A percentile compares a stretch with the other conserved stretches of the same genome.
Evolutionary conservation across 2,113 vertebrate species (phyloP).

Genomic region (Ramphastos sulfuratus): DNA sequence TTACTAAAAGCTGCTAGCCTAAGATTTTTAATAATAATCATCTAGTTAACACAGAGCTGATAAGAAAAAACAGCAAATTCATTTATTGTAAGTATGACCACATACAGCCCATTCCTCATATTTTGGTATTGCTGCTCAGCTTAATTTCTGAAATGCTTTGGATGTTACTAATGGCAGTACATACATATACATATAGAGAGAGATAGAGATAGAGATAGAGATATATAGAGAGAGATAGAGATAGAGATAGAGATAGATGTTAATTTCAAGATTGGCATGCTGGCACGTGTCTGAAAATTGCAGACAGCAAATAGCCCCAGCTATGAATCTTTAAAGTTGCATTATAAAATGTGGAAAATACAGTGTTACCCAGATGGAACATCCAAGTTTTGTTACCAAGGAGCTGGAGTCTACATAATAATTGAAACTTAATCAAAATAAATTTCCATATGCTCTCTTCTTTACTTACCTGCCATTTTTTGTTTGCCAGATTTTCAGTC

Average conservation of each 20-base stretch:
- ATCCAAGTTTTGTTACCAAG: background rate
- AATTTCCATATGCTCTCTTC: background rate
- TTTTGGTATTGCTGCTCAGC: background rate
- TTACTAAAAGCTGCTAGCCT: constrained; percentile 2
- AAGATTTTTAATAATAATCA: background rate
- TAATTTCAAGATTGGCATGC: background rate
- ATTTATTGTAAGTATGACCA: background rate
- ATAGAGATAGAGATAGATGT: background rate
- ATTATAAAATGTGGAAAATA: background rate
- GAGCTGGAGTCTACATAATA: background rate
- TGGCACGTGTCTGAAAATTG: background rate
- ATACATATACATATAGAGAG: background rate
- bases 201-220: too few relatives aligned
- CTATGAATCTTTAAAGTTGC: background rate
- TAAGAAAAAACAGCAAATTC: background rate
- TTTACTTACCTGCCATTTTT: background rate
- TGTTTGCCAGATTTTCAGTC: background rate
- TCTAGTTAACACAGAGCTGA: background rate
- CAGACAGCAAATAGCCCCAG: background rate
- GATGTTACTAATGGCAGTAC: background rate
- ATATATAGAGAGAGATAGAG: too few relatives aligned
- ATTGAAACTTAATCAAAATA: background rate
- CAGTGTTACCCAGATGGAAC: background rate
- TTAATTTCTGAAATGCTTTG: background rate
- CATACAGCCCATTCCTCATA: background rate